Evolutionary conservation across 2,113 vertebrate species (phyloP).

Genomic region (Xerus inauris): DNA sequence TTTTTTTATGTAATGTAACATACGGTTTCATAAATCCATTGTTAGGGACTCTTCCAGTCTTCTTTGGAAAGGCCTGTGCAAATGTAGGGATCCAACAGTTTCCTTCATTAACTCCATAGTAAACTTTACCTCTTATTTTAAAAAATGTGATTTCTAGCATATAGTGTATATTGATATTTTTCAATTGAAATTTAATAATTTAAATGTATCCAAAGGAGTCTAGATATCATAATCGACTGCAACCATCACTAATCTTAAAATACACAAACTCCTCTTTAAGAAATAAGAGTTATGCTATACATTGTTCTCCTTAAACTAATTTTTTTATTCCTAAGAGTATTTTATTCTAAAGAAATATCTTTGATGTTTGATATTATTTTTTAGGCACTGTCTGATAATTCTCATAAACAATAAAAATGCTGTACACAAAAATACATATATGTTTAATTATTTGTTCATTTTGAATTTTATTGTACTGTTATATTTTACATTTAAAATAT

Average conservation of each 20-base stretch:
- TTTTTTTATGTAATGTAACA: background rate
- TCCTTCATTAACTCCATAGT: background rate
- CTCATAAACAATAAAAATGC: background rate
- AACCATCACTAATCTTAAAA: background rate
- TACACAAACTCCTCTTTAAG: background rate
- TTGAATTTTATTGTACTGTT: background rate
- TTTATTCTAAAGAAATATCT: background rate
- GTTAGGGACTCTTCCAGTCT: background rate
- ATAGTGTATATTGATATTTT: background rate
- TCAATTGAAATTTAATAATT: background rate
- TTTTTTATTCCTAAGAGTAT: background rate
- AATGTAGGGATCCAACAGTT: background rate
- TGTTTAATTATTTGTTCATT: background rate
- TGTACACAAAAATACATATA: background rate
- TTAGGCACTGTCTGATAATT: background rate
- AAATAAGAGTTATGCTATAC: background rate
- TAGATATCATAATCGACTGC: background rate
- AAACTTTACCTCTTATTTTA: background rate
- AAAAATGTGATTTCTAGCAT: background rate
- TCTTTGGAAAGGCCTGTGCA: background rate
- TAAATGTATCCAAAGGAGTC: background rate
- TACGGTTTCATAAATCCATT: background rate
- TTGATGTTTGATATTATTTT: background rate
- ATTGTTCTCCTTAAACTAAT: background rate
- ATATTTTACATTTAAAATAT: background rate